These are phyloP conservation scores for Vireo altiloquus DNA, from an alignment of 2,113 vertebrate species.

Conservation along the genomic window DNA sequence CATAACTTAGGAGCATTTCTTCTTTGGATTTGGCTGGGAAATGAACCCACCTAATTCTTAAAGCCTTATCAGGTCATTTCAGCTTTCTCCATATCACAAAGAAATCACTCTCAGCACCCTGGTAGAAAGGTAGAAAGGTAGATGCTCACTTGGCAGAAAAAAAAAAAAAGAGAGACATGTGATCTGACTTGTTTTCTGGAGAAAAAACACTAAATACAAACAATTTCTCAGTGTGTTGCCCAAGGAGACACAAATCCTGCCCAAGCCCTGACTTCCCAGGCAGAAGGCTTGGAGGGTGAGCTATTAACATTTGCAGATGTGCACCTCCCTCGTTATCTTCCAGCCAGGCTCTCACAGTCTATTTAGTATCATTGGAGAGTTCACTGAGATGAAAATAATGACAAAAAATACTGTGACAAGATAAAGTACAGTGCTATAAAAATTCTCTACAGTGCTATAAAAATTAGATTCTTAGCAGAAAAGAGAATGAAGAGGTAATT, in stretches of 20 bases:
- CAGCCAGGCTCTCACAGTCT: background rate
- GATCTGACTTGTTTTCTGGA: background rate
- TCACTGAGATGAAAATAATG: constrained; percentile 63
- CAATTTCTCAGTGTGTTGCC: background rate
- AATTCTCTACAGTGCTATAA: constrained; percentile 70
- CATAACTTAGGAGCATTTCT: background rate
- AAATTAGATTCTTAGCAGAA: constrained; percentile 69
- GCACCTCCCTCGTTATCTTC: background rate
- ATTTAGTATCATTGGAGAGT: constrained; percentile 16
- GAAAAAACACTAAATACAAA: background rate
- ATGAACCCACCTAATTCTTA: background rate
- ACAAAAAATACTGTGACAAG: constrained; percentile 68
- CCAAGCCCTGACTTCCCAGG: background rate
- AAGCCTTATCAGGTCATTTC: background rate
- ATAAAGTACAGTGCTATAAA: constrained; percentile 70
- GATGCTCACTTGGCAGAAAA: background rate
- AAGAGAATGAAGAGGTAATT: constrained; percentile 68
- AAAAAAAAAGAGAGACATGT: background rate
- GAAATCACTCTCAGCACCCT: background rate
- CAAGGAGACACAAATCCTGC: background rate
- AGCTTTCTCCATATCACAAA: background rate
- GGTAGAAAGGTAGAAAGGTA: too few relatives aligned
- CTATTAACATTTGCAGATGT: background rate
- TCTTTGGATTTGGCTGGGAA: background rate
- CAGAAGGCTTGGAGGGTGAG: background rate